Base-by-base conservation (phyloP, 53 echinoderm and acorn worm genomes). In the Patiria pectinifera region DNA sequence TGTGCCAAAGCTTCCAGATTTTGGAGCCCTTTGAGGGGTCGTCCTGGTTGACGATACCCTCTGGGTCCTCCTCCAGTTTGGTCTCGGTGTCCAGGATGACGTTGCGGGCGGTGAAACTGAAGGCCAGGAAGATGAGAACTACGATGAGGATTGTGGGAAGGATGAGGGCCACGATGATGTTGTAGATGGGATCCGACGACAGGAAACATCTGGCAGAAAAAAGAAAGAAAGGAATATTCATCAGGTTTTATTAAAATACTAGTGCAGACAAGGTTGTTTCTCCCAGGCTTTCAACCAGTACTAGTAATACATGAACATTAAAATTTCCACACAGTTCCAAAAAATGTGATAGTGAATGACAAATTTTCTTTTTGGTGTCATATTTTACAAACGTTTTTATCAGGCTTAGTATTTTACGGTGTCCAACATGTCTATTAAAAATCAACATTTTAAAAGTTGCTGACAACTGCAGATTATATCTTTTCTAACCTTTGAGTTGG, bases 101-200 rank as follows among this genome's bases (percentile, higher is more conserved):
- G 59, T 87, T 87, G 87, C 77, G 87, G 44, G 76, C 87, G 16
- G 87, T 87, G 87, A 26, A 78, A 1, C 59, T 77, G 44, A 87
- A 87, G 11, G 87, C 78, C 60, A 87, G 44, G 10, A 45, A 76
- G 43, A 87, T 78, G 44, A 59, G 61, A 7, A 87, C 61, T 18
- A 87, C 59, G 77, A 87, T 44, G 45, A 76, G 44, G 0, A 87
- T 25, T 21, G 75, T 61, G 77, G 92, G 92, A 77, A 85, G 61
- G 3, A 92, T 35, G 10, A 92, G 24, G 3, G 92, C 61, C 47
- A 71, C n/a, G 21, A 80, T 85, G 77, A 92, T 49, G 80, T 85
- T 92, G 86, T 92, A 92, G 22, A 80, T 69, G 2, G 92, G 92
- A 49, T 85, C 69, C 18, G 85, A 77, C 1, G 92, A 92, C 22